Evolutionary conservation across 2,888 invertebrate species (phyloP).

Genomic region (Heliconius charithonia): DNA sequence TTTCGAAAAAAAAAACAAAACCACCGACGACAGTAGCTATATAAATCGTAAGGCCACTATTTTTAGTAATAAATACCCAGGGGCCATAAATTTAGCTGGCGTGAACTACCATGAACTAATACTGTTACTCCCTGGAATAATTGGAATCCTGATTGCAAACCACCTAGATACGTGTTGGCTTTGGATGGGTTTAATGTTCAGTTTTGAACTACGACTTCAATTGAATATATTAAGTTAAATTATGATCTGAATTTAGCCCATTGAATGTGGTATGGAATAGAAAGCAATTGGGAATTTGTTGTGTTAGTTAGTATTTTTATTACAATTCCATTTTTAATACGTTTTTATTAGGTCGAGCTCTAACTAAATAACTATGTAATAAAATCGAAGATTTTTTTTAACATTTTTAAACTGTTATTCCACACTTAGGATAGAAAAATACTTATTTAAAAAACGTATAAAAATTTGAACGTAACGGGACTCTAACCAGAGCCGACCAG

Average conservation of each 20-base stretch:
- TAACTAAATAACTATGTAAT: too few species aligned
- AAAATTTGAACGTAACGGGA: too few species aligned
- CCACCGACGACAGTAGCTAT: background rate
- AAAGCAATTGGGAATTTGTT: background rate
- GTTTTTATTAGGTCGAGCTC: too few species aligned
- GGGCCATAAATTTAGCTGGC: background rate
- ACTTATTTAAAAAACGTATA: too few species aligned
- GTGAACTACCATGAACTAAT: constrained; percentile 18
- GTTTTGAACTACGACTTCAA: constrained; percentile 22
- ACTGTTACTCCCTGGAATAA: constrained; percentile 20
- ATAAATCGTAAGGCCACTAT: background rate
- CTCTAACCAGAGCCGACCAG: too few species aligned
- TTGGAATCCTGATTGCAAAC: constrained; percentile 25
- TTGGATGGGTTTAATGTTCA: constrained; percentile 32
- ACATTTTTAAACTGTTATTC: too few species aligned
- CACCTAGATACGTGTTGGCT: constrained; percentile 35
- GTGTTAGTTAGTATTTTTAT: background rate
- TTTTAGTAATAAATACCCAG: constrained; percentile 9
- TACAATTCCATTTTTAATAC: background rate
- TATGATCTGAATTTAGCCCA: background rate
- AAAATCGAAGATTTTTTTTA: too few species aligned
- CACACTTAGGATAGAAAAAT: too few species aligned
- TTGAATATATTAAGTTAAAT: constrained; percentile 19
- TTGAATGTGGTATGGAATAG: background rate
- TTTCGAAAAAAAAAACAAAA: background rate